phyloP scores from a whole-genome alignment of 2,113 vertebrate species.

The Phaethornis superciliosus region DNA sequence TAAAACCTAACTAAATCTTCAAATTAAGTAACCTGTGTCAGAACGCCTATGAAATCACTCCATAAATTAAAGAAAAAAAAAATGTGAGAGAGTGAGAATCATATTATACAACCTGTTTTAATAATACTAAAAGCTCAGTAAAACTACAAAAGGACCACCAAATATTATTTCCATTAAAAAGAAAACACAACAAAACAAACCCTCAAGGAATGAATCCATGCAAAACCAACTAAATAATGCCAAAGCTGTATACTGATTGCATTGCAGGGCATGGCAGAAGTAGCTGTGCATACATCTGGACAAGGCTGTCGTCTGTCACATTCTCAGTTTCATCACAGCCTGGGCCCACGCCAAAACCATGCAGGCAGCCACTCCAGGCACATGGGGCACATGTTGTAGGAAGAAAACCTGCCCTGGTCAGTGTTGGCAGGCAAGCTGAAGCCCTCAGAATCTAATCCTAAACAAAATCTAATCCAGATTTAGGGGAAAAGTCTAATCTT shows the following conservation, averaged over 20 bases:
- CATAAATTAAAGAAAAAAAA: slow-evolving; percentile 32
- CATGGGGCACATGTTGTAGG: slow-evolving; percentile 13
- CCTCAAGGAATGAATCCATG: neutral
- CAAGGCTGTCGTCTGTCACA: slow-evolving; percentile 34
- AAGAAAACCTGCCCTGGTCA: neutral
- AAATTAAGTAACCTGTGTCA: slow-evolving; percentile 18
- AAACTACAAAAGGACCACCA: neutral
- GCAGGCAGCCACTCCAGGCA: slow-evolving; percentile 41
- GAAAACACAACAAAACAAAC: neutral
- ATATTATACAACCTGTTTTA: neutral
- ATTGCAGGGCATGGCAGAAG: slow-evolving; percentile 7
- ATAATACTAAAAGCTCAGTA: neutral
- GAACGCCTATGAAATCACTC: slow-evolving; percentile 6
- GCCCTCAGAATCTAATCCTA: neutral
- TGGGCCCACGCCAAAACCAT: neutral
- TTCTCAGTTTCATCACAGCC: slow-evolving; percentile 3
- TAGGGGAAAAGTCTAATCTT: neutral
- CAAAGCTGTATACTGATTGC: neutral
- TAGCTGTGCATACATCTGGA: slow-evolving; percentile 32
- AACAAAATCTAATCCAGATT: neutral
- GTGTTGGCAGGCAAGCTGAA: neutral
- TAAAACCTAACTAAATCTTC: neutral
- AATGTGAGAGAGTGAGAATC: neutral
- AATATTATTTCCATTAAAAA: neutral
- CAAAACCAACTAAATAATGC: neutral